Evolutionary conservation across 2,113 vertebrate species (phyloP).

Genomic region (Oryzias javanicus): DNA sequence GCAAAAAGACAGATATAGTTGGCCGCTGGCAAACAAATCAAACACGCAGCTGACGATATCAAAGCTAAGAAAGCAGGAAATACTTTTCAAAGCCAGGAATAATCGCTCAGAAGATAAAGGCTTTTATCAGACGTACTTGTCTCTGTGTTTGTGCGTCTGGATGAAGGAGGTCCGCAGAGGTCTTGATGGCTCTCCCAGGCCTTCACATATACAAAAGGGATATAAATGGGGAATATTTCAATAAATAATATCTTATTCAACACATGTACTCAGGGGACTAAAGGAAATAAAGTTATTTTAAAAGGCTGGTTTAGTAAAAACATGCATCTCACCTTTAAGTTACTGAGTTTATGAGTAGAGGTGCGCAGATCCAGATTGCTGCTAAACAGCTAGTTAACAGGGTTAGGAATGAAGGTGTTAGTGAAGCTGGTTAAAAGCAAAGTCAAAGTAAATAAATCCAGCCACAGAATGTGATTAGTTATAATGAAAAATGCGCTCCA

Average conservation of each 20-base stretch:
- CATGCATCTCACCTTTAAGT: conserved; percentile 81
- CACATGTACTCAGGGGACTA: no score
- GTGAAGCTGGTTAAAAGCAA: conserved; percentile 9
- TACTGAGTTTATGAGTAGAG: conserved; percentile 77
- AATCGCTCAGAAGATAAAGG: conserved; percentile 5
- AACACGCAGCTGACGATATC: not conserved
- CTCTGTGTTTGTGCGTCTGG: conserved; percentile 67
- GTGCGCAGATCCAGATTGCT: conserved; percentile 86
- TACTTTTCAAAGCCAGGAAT: conserved; percentile 7
- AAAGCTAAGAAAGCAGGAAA: conserved; percentile 6
- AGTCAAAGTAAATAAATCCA: no score
- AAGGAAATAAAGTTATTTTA: not conserved
- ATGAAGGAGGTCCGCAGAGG: conserved; percentile 74
- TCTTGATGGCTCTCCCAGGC: conserved; percentile 94
- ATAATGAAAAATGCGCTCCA: no score
- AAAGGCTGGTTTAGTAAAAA: not conserved
- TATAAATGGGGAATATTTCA: not conserved
- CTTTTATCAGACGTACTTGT: conserved; percentile 37
- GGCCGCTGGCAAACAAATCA: not conserved
- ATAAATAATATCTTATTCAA: not conserved
- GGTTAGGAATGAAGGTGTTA: conserved; percentile 29
- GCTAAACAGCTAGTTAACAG: conserved; percentile 81
- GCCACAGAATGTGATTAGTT: no score
- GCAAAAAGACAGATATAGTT: conserved; percentile 13
- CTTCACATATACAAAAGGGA: conserved; percentile 36